phyloP scores from a whole-genome alignment of 2,113 vertebrate species.

The Hemicordylus capensis region DNA sequence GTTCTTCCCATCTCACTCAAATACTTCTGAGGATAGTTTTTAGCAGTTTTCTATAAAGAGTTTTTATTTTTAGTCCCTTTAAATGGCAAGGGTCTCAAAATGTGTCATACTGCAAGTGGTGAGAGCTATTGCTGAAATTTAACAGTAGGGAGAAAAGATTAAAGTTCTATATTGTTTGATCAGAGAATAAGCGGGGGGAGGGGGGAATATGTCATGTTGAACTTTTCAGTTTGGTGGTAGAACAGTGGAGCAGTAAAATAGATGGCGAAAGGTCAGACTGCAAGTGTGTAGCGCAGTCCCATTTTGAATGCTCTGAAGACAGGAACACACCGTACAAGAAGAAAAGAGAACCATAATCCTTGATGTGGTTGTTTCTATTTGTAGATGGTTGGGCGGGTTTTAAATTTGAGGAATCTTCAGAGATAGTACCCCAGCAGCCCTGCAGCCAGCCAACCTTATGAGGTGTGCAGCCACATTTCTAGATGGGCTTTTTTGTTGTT shows the following conservation, averaged over 20 bases:
- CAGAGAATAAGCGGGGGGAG: slow-evolving; percentile 17
- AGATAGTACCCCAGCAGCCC: too few relatives aligned
- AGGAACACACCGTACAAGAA: background rate
- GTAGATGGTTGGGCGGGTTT: too few relatives aligned
- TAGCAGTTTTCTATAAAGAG: background rate
- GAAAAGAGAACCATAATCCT: background rate
- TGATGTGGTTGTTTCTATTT: too few relatives aligned
- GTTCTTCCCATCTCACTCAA: accelerated
- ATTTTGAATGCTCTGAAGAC: background rate
- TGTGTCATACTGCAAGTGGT: background rate
- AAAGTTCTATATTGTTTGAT: background rate
- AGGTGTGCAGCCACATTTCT: too few relatives aligned
- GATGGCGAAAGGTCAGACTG: background rate
- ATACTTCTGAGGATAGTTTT: background rate
- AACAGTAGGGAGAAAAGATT: background rate
- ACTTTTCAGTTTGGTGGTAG: background rate
- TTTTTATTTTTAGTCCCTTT: background rate
- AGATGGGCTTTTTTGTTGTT: too few relatives aligned
- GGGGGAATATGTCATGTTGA: slow-evolving; percentile 10
- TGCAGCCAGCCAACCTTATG: too few relatives aligned
- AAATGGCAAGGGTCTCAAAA: slow-evolving; percentile 15
- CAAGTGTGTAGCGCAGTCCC: background rate
- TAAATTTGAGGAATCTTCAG: too few relatives aligned
- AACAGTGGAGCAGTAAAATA: background rate
- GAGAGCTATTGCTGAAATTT: background rate